These are phyloP conservation scores for Heteromurus nitidus DNA, from an alignment of 2,888 invertebrate genomes.

Conservation along the genomic window DNA sequence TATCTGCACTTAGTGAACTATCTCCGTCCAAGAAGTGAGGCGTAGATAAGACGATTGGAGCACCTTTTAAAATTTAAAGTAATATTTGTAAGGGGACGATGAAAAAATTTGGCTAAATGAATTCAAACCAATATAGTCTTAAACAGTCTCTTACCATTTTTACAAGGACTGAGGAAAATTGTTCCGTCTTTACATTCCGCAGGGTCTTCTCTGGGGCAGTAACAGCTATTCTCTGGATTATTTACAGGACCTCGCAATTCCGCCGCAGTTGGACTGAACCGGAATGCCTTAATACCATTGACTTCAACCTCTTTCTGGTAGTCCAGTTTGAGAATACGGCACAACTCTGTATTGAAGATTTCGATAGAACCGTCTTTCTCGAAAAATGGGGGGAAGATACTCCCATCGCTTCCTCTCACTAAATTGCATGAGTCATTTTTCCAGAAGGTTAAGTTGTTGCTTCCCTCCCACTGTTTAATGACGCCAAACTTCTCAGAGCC, in stretches of 20 bases:
- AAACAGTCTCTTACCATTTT: no score
- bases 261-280: slow-evolving; percentile 26
- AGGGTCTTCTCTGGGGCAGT: slow-evolving; percentile 5
- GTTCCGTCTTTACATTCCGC: slow-evolving; percentile 25
- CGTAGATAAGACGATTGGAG: slow-evolving; percentile 42
- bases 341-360: slow-evolving; percentile 50
- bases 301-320: slow-evolving; percentile 23
- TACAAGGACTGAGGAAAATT: slow-evolving; percentile 38
- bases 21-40: slow-evolving; percentile 52
- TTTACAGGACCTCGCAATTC: slow-evolving; percentile 8
- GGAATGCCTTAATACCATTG: slow-evolving; percentile 36
- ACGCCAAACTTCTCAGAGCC: slow-evolving; percentile 52
- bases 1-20: not conserved
- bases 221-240: slow-evolving; percentile 41
- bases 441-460: slow-evolving; percentile 9
- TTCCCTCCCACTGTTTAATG: slow-evolving; percentile 57
- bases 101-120: no score
- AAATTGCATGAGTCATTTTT: slow-evolving; percentile 15
- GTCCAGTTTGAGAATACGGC: slow-evolving; percentile 18
- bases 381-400: slow-evolving; percentile 44
- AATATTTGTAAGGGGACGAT: no score
- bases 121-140: no score
- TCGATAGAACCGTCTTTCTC: slow-evolving; percentile 9
- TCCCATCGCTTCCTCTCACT: slow-evolving; percentile 36
- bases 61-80: no score